phyloP scores from a whole-genome alignment of 2,888 invertebrate genomes.

The Dryadula phaetusa region DNA sequence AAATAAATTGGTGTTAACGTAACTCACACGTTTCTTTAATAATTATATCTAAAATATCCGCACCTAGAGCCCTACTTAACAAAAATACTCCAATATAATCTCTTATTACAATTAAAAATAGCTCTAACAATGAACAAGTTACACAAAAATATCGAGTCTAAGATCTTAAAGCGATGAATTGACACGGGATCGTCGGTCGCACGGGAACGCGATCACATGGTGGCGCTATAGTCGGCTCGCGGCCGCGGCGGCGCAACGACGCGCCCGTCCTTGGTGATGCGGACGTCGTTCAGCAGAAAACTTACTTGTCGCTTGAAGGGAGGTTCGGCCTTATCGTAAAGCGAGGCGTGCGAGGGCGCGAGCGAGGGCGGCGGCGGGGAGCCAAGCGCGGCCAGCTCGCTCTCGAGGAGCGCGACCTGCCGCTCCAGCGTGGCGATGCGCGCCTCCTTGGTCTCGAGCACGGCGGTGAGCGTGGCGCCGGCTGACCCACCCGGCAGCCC shows the following conservation, averaged over 20 bases:
- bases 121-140: constrained; percentile 81
- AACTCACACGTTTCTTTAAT: constrained; percentile 70
- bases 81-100: constrained; percentile 82
- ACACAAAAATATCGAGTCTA: constrained; percentile 81
- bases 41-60: constrained; percentile 74
- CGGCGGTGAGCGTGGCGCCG: constrained; percentile 89
- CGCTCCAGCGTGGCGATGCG: constrained; percentile 94
- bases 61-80: constrained; percentile 80
- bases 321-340: constrained; percentile 86
- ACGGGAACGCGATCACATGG: constrained; percentile 62
- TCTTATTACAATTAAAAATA: constrained; percentile 79
- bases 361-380: constrained; percentile 82
- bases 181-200: constrained; percentile 69
- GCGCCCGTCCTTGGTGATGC: constrained; percentile 89
- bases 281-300: constrained; percentile 92
- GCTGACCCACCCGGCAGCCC: constrained; percentile 83
- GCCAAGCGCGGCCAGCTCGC: constrained; percentile 86
- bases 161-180: constrained; percentile 81
- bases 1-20: constrained; percentile 73
- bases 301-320: constrained; percentile 93
- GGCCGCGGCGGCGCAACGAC: constrained; percentile 71
- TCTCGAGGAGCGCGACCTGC: constrained; percentile 91
- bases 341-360: constrained; percentile 83
- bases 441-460: constrained; percentile 94
- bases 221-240: constrained; percentile 64